Evolutionary conservation across 2,797 vertebrate genomes (phyloP).

Genomic region (Trachurus trachurus): DNA sequence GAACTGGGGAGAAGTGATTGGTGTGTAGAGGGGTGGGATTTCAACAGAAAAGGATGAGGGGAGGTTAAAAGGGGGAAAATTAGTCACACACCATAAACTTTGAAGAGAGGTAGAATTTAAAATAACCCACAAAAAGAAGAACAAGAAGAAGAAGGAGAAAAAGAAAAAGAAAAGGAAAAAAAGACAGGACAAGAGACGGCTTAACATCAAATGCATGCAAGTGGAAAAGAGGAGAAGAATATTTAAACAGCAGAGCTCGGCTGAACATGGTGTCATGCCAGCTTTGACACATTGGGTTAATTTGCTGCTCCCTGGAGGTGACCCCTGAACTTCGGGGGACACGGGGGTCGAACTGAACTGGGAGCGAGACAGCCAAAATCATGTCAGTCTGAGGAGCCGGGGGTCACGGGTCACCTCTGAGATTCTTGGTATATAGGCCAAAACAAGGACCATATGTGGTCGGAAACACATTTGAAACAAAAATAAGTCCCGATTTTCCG

Average conservation of each 20-base stretch:
- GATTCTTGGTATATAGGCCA: slow-evolving; percentile 82
- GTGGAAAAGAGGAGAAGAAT: slow-evolving; percentile 55
- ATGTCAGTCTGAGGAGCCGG: slow-evolving; percentile 86
- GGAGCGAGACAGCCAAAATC: slow-evolving; percentile 86
- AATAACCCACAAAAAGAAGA: slow-evolving; percentile 57
- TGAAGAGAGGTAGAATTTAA: slow-evolving; percentile 72
- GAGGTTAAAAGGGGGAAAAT: slow-evolving; percentile 67
- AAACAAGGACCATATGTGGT: slow-evolving; percentile 90
- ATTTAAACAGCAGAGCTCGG: slow-evolving; percentile 71
- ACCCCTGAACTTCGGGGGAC: slow-evolving; percentile 84
- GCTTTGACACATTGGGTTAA: slow-evolving; percentile 91
- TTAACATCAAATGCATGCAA: slow-evolving; percentile 58
- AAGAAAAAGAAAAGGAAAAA: background rate
- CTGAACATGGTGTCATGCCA: slow-evolving; percentile 88
- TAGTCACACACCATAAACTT: slow-evolving; percentile 79
- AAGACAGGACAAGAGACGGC: slow-evolving; percentile 43
- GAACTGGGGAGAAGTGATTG: slow-evolving; percentile 50
- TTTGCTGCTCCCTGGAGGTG: slow-evolving; percentile 87
- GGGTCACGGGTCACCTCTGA: slow-evolving; percentile 84
- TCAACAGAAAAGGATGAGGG: slow-evolving; percentile 51
- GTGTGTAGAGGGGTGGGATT: slow-evolving; percentile 60
- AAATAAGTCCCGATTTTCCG: slow-evolving; percentile 83
- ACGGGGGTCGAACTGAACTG: slow-evolving; percentile 79
- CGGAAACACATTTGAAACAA: slow-evolving; percentile 84
- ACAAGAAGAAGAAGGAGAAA: too few species aligned